These are phyloP conservation scores for Trachops cirrhosus DNA, from an alignment of 2,797 vertebrate genomes.

Conservation along the genomic window DNA sequence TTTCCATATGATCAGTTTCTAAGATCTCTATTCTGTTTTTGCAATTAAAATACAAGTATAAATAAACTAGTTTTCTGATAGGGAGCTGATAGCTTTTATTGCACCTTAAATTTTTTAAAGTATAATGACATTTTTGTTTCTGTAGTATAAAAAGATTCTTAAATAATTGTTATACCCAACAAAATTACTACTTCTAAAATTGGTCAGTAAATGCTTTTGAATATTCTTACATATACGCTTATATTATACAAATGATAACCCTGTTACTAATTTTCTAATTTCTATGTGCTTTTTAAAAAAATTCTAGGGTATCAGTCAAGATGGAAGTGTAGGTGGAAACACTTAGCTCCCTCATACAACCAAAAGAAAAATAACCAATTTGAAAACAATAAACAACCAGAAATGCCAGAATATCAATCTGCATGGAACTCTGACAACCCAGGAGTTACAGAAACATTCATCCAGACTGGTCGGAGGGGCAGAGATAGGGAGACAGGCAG, in stretches of 20 bases:
- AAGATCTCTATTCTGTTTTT: not conserved
- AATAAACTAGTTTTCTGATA: not conserved
- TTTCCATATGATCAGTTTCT: not conserved
- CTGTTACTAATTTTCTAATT: not conserved
- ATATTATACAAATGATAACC: not conserved
- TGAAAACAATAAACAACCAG: too few relatives aligned
- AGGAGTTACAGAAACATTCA: too few relatives aligned
- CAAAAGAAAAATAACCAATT: too few relatives aligned
- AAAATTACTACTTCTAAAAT: conserved; percentile 1
- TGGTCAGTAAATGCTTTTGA: not conserved
- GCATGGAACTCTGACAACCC: too few relatives aligned
- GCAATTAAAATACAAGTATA: conserved; percentile 5
- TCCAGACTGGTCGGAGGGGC: too few relatives aligned
- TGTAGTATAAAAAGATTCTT: not conserved
- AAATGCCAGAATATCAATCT: too few relatives aligned
- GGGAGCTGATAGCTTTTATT: not conserved
- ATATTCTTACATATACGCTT: not conserved
- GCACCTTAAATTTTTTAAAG: not conserved
- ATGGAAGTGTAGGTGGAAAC: too few relatives aligned
- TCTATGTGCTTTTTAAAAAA: not conserved
- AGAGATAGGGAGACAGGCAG: too few relatives aligned
- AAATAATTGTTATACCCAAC: conserved; percentile 13
- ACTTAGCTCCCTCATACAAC: too few relatives aligned
- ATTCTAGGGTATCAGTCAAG: not conserved
- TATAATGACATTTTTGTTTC: not conserved